Conservation (phyloP, 2,113 vertebrate genomes). For the Protobothrops flavoviridis region DNA sequence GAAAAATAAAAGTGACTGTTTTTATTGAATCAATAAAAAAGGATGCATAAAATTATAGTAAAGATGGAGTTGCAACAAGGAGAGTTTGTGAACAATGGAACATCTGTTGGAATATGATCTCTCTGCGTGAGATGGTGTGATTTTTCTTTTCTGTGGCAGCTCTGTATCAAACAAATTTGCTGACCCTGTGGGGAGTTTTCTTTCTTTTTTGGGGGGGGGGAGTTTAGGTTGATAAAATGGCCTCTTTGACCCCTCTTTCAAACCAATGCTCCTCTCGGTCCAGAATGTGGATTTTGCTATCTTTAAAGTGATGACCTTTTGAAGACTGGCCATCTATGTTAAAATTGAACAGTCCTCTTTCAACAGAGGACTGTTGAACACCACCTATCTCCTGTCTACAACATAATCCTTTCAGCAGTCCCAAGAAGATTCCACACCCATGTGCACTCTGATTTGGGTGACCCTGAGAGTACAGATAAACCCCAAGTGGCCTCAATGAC, state of each 20-base stretch:
- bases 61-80: not conserved
- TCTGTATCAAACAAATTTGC: not conserved
- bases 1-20: not conserved
- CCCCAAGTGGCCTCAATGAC: not conserved
- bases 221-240: not conserved
- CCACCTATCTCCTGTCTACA: not conserved
- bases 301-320: not conserved
- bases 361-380: no score
- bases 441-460: not conserved
- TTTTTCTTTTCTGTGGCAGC: not conserved
- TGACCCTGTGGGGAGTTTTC: not conserved
- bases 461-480: not conserved
- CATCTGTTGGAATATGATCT: not conserved
- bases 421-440: not conserved
- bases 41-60: not conserved
- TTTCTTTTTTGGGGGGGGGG: not conserved
- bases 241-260: not conserved
- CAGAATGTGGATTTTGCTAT: not conserved
- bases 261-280: not conserved
- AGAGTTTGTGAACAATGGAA: not conserved
- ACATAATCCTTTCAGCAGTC: not conserved
- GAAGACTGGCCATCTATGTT: not conserved
- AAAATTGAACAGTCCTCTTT: not conserved
- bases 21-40: not conserved
- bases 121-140: not conserved